A percentile compares a stretch with the other conserved stretches of the same genome.
Evolutionary conservation across 2,888 invertebrate genomes (phyloP).

Genomic region (Apomyelois bistriatella): DNA sequence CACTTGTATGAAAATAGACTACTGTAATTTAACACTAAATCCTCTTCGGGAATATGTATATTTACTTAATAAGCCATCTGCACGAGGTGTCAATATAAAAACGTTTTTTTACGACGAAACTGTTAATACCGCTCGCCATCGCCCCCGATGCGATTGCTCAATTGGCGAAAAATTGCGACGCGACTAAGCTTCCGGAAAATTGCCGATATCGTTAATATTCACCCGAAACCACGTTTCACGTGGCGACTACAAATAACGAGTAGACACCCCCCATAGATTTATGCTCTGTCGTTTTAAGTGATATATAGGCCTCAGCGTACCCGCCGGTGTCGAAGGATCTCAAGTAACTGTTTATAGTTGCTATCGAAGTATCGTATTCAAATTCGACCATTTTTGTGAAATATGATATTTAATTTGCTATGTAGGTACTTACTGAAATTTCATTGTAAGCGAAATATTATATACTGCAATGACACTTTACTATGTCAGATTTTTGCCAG

Average conservation of each 20-base stretch:
- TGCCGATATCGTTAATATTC: conserved; percentile 80
- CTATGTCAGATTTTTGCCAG: too few species aligned
- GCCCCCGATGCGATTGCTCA: conserved; percentile 71
- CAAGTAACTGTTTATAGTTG: conserved; percentile 51
- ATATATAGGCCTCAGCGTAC: conserved; percentile 61
- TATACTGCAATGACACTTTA: too few species aligned
- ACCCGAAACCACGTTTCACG: conserved; percentile 76
- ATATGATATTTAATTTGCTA: neutral
- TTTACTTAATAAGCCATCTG: neutral
- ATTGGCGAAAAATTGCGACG: conserved; percentile 79
- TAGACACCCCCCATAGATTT: conserved; percentile 72
- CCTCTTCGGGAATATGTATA: neutral
- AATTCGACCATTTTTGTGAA: conserved; percentile 30
- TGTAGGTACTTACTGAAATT: neutral
- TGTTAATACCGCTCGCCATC: conserved; percentile 41
- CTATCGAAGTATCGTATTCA: conserved; percentile 28
- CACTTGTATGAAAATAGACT: too few species aligned
- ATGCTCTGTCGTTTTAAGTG: conserved; percentile 75
- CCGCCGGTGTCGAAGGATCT: conserved; percentile 46
- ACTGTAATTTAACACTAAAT: too few species aligned
- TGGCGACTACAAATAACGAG: conserved; percentile 78
- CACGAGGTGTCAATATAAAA: conserved; percentile 23
- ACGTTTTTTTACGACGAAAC: conserved; percentile 39
- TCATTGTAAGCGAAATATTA: too few species aligned
- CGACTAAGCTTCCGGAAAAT: conserved; percentile 76